Evolutionary conservation across 2,888 invertebrate genomes (phyloP).

Genomic region (Trichogramma evanescens): DNA sequence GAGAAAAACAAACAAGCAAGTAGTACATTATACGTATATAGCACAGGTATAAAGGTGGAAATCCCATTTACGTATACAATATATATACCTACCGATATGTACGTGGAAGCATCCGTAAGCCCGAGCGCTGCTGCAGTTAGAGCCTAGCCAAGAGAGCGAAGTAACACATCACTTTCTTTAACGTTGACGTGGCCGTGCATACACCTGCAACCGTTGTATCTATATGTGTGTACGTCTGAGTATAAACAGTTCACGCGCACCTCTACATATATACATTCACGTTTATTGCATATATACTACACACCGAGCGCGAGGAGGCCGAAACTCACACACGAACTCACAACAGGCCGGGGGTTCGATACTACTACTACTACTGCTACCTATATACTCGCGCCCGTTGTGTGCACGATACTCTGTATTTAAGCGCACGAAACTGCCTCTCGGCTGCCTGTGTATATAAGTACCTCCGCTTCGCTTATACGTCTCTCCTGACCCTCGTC

Average conservation of each 20-base stretch:
- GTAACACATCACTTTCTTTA: constrained; percentile 10
- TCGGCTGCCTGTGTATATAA: background rate
- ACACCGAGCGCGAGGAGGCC: too few relatives aligned
- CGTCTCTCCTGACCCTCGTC: background rate
- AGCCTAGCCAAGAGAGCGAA: constrained; percentile 6
- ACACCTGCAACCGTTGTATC: background rate
- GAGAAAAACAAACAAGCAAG: background rate
- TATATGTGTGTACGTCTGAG: background rate
- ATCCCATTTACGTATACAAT: too few relatives aligned
- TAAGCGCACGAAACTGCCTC: background rate
- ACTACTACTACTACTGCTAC: background rate
- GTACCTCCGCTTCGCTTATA: background rate
- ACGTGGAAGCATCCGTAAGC: too few relatives aligned
- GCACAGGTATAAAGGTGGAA: too few relatives aligned
- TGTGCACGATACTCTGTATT: background rate
- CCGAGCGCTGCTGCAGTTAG: too few relatives aligned
- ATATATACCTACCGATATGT: too few relatives aligned
- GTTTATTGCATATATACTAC: too few relatives aligned
- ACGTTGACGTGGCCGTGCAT: constrained; percentile 5
- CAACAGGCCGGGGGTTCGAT: too few relatives aligned
- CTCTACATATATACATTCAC: too few relatives aligned
- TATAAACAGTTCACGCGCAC: too few relatives aligned
- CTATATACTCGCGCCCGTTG: background rate
- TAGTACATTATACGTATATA: too few relatives aligned
- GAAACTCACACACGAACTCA: too few relatives aligned